These are phyloP conservation scores for Barbus barbus DNA, from an alignment of 2,113 vertebrate species.

Conservation along the genomic window DNA sequence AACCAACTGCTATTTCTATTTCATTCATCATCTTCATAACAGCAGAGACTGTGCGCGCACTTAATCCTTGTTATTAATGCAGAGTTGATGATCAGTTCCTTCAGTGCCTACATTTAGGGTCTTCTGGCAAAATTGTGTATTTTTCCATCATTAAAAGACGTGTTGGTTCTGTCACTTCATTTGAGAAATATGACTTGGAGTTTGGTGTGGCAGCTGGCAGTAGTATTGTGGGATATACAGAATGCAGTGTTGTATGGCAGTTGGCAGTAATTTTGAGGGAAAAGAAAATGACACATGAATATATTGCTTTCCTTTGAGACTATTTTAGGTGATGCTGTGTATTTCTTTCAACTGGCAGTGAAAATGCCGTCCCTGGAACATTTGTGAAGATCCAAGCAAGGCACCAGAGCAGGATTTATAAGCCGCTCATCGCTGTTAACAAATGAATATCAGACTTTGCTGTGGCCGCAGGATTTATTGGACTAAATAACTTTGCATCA, in stretches of 20 bases:
- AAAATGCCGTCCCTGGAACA: not conserved
- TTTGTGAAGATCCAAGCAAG: constrained; percentile 21
- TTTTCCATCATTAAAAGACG: constrained; percentile 45
- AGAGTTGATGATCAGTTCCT: constrained; percentile 23
- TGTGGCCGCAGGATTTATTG: not conserved
- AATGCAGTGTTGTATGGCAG: constrained; percentile 21
- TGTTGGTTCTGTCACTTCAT: constrained; percentile 54
- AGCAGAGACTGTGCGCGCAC: not conserved
- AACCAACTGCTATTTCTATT: not conserved
- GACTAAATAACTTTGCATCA: not conserved
- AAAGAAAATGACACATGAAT: constrained; percentile 29
- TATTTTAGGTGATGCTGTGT: constrained; percentile 20
- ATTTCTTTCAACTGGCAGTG: constrained; percentile 35
- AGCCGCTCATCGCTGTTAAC: not conserved
- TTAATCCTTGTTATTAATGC: constrained; percentile 35
- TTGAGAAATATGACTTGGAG: constrained; percentile 31
- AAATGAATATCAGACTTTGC: not conserved
- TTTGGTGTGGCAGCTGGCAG: constrained; percentile 35
- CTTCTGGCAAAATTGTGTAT: constrained; percentile 28
- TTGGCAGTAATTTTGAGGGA: constrained; percentile 29
- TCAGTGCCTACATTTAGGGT: constrained; percentile 18
- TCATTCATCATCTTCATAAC: constrained; percentile 19
- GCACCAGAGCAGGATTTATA: constrained; percentile 7
- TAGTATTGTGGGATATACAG: constrained; percentile 12
- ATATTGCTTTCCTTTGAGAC: constrained; percentile 29